These are phyloP conservation scores for Ellobius talpinus DNA, from an alignment of 2,113 vertebrate species.

Conservation along the genomic window DNA sequence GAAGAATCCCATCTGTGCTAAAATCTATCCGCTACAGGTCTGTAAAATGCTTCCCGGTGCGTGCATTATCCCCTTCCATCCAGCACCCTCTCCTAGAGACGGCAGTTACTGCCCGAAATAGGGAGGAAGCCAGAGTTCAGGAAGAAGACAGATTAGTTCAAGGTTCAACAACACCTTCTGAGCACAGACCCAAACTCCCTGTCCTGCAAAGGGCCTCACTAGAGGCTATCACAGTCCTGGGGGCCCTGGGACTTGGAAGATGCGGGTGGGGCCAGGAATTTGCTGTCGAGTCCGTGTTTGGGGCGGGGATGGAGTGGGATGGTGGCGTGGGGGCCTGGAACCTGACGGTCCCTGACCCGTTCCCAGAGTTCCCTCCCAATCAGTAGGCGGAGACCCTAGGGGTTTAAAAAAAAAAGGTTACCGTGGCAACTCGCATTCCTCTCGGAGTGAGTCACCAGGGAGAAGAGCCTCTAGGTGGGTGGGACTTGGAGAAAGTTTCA, in stretches of 20 bases:
- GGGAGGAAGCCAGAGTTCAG: not conserved
- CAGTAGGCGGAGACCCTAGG: conserved; percentile 82
- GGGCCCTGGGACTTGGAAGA: not conserved
- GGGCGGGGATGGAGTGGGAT: not conserved
- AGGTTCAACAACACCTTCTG: not conserved
- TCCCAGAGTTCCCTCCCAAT: conserved; percentile 65
- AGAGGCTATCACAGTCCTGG: not conserved
- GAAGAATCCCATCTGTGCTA: not conserved
- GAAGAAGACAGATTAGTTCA: not conserved
- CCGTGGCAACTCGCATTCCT: conserved; percentile 95
- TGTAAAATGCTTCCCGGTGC: not conserved
- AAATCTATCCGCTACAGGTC: not conserved
- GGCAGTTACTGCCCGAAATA: not conserved
- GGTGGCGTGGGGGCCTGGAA: not conserved
- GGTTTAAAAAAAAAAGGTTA: conserved; percentile 79
- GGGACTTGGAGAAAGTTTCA: conserved; percentile 85
- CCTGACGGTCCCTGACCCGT: conserved; percentile 52
- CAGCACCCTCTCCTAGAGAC: not conserved
- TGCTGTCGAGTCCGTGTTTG: not conserved
- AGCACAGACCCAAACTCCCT: not conserved
- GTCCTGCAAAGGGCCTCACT: not conserved
- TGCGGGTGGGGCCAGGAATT: conserved; percentile 25
- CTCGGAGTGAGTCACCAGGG: conserved; percentile 88
- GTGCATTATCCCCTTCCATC: fast-evolving
- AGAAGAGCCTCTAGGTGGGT: conserved; percentile 83